These are phyloP conservation scores for Loris lydekkerianus DNA, from an alignment of 2,797 vertebrate species.

Conservation along the genomic window DNA sequence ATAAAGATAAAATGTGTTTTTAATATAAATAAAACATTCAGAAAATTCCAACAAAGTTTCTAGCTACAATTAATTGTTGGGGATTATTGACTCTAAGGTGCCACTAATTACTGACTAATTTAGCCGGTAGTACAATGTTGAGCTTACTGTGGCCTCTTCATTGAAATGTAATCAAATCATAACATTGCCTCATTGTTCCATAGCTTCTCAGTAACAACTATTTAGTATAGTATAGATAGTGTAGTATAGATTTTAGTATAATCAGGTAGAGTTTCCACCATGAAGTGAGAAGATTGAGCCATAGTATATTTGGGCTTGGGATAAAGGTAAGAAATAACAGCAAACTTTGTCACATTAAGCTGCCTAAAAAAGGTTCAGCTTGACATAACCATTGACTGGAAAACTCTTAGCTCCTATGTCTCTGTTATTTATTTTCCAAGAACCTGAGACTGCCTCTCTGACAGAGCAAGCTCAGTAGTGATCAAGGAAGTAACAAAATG, in stretches of 20 bases:
- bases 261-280: not conserved
- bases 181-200: conserved; percentile 36
- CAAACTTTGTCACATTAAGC: conserved; percentile 85
- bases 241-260: conserved; percentile 26
- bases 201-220: conserved; percentile 28
- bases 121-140: conserved; percentile 39
- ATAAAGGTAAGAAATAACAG: conserved; percentile 73
- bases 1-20: conserved; percentile 11
- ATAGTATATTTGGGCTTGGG: not conserved
- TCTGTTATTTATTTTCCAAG: conserved; percentile 87
- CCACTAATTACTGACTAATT: not conserved
- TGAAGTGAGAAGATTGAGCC: conserved; percentile 20
- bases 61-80: conserved; percentile 58
- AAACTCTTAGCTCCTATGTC: conserved; percentile 86
- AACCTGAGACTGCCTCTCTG: conserved; percentile 87
- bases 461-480: conserved; percentile 86
- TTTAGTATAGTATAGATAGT: not conserved
- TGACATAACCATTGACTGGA: conserved; percentile 78
- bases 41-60: conserved; percentile 36
- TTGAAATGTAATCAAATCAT: conserved; percentile 33
- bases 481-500: conserved; percentile 88
- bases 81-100: not conserved
- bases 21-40: conserved; percentile 50
- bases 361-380: conserved; percentile 80
- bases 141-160: conserved; percentile 16